Conservation (phyloP, 2,888 invertebrate genomes). For the Sialis lutaria region DNA sequence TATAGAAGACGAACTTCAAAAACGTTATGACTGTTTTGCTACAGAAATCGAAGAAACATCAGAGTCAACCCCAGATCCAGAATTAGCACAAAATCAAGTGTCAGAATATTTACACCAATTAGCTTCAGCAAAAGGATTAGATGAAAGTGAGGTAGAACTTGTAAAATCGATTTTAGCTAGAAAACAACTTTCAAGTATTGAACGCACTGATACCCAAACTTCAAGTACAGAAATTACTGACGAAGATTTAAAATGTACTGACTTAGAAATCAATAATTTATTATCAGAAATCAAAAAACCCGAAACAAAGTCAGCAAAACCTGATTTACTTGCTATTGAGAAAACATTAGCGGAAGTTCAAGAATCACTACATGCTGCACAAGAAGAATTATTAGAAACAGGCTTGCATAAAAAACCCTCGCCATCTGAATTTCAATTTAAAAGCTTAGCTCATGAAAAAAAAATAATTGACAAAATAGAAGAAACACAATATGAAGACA, state of each 20-base stretch:
- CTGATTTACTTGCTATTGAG: conserved; percentile 40
- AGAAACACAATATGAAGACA: conserved; percentile 17
- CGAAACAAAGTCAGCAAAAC: conserved; percentile 23
- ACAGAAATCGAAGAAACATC: conserved; percentile 2
- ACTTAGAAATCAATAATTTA: conserved; percentile 46
- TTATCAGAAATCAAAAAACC: conserved; percentile 33
- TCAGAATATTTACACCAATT: conserved; percentile 26
- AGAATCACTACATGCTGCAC: conserved; percentile 50
- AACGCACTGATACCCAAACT: conserved; percentile 28
- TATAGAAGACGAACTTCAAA: conserved; percentile 33
- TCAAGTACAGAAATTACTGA: conserved; percentile 38
- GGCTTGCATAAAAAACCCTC: conserved; percentile 41
- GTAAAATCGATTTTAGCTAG: conserved; percentile 31
- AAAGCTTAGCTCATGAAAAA: conserved; percentile 32
- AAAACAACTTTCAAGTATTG: conserved; percentile 25
- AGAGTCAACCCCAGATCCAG: conserved; percentile 13
- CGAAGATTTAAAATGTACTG: conserved; percentile 54
- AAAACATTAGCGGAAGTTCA: conserved; percentile 56
- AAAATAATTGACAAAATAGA: conserved; percentile 22
- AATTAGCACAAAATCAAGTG: conserved; percentile 20
- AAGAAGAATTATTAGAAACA: conserved; percentile 44
- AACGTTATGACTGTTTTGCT: conserved; percentile 13
- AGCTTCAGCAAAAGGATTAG: conserved; percentile 26
- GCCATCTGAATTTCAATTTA: conserved; percentile 57
- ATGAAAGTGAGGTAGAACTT: conserved; percentile 27